phyloP scores from a whole-genome alignment of 1,140 invertebrate species.

The Andrena cerasifolii region DNA sequence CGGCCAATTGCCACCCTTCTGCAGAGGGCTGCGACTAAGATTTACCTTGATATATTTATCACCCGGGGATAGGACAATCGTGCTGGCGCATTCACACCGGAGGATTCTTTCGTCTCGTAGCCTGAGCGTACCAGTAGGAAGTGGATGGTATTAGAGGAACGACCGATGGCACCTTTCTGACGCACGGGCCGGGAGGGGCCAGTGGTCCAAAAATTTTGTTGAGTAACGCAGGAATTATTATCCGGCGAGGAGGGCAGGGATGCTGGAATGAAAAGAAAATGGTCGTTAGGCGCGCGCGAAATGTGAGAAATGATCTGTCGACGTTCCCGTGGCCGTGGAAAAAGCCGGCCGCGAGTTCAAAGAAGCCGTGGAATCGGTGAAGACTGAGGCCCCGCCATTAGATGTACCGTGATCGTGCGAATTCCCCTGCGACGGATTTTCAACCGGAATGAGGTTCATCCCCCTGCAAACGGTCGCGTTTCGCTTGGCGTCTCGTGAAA shows the following conservation, averaged over 20 bases:
- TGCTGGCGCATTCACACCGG: conserved; percentile 52
- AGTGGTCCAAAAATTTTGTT: conserved; percentile 72
- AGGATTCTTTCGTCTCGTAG: conserved; percentile 40
- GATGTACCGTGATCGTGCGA: conserved; percentile 67
- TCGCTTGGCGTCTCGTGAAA: background rate
- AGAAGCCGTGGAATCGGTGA: conserved; percentile 76
- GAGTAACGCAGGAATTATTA: conserved; percentile 80
- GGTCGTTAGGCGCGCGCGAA: conserved; percentile 69
- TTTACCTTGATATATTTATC: conserved; percentile 69
- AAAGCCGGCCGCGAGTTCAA: conserved; percentile 69
- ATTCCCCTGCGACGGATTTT: conserved; percentile 51
- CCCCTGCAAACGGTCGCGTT: conserved; percentile 3
- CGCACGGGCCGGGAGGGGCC: conserved; percentile 36
- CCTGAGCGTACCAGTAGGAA: background rate
- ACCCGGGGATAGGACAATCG: conserved; percentile 67
- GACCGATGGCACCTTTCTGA: background rate
- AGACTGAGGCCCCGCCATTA: conserved; percentile 63
- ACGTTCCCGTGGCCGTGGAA: conserved; percentile 62
- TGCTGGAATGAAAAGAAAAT: conserved; percentile 51
- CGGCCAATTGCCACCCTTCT: conserved; percentile 57
- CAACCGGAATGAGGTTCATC: conserved; percentile 31
- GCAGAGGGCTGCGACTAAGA: conserved; percentile 61
- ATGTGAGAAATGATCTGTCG: conserved; percentile 82
- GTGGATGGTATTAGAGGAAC: conserved; percentile 23
- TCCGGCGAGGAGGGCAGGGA: conserved; percentile 53